A percentile compares a stretch with the other conserved stretches of the same genome.
These are phyloP conservation scores for Philopedon plagiatum DNA, from an alignment of 2,888 invertebrate genomes.

Conservation along the genomic window DNA sequence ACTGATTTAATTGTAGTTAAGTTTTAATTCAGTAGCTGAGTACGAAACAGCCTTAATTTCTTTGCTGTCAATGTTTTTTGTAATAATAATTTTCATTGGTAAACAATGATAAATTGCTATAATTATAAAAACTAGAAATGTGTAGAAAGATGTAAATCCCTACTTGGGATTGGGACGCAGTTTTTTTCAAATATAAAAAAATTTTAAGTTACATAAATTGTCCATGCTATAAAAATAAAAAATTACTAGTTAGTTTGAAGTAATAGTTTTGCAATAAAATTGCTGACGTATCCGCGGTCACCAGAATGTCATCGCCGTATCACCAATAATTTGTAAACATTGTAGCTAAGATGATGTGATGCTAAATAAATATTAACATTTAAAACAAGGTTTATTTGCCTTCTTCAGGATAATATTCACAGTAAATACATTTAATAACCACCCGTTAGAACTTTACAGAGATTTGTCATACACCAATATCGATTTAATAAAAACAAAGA, in stretches of 20 bases:
- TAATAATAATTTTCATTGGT: no score
- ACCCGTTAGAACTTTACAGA: background rate
- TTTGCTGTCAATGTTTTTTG: no score
- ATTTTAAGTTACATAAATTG: no score
- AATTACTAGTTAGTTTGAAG: conserved; percentile 1
- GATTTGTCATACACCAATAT: conserved; percentile 23
- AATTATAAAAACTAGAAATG: no score
- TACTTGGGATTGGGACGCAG: no score
- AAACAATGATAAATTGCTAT: no score
- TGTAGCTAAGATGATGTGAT: conserved; percentile 28
- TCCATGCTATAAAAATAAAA: no score
- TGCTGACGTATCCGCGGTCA: conserved; percentile 27
- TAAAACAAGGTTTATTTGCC: conserved; percentile 32
- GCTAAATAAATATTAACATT: conserved; percentile 34
- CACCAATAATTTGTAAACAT: conserved; percentile 29
- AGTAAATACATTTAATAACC: conserved; percentile 26
- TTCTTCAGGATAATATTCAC: conserved; percentile 26
- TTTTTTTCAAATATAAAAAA: no score
- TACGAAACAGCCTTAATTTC: no score
- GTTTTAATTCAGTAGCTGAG: no score
- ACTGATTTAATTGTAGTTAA: no score
- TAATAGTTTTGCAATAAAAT: conserved; percentile 18
- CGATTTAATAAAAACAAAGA: conserved; percentile 4
- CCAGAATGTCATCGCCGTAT: conserved; percentile 24
- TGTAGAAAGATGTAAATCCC: no score